Evolutionary conservation across 2,888 invertebrate species (phyloP).

Genomic region (Orthosia cruda): DNA sequence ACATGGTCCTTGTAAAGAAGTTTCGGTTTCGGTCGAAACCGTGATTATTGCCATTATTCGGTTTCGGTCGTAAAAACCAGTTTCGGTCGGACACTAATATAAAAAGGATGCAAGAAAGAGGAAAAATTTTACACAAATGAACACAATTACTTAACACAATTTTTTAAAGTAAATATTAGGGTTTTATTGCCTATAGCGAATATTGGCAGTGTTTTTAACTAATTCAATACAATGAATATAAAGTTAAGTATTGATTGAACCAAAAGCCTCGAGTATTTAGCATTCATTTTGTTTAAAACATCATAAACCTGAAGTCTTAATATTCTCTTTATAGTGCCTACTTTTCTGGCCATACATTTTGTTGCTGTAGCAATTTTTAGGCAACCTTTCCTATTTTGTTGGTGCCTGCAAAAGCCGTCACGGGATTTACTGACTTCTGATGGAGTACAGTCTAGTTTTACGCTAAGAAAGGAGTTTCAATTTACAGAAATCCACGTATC

Average conservation of each 20-base stretch:
- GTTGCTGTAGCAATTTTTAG: neutral
- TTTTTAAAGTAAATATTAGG: no score
- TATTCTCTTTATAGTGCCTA: conserved; percentile 12
- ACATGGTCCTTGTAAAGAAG: no score
- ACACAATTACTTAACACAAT: no score
- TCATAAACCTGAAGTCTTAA: neutral
- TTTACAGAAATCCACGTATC: conserved; percentile 32
- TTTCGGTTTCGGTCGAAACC: no score
- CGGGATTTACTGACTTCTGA: conserved; percentile 41
- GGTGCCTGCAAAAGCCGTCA: conserved; percentile 29
- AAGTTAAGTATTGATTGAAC: conserved; percentile 18
- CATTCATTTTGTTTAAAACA: conserved; percentile 20
- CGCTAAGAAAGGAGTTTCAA: conserved; percentile 37
- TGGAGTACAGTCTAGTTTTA: conserved; percentile 35
- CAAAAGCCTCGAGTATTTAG: neutral
- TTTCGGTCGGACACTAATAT: no score
- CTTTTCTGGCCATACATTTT: conserved; percentile 1
- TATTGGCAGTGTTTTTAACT: no score
- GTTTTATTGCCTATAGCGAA: no score
- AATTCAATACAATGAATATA: neutral
- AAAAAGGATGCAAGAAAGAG: no score
- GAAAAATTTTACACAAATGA: no score
- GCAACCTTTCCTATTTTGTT: conserved; percentile 15
- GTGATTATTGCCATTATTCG: no score
- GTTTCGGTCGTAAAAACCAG: no score